A percentile compares a stretch with the other conserved stretches of the same genome.
Conservation (phyloP, 2,797 vertebrate species). For the Gadopsis marmoratus region DNA sequence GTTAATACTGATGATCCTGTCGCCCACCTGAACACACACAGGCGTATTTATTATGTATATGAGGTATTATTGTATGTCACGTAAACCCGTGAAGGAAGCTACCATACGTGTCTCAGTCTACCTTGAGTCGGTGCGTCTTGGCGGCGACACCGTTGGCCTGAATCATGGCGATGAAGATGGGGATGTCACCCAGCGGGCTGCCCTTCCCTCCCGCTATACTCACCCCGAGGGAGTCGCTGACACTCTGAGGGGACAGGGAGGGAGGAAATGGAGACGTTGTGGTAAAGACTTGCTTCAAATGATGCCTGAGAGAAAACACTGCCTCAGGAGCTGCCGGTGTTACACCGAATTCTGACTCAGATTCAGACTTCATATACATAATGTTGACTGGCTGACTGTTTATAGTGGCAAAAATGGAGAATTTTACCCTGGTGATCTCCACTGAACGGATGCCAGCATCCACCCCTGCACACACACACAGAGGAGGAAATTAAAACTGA, state of each 20-base stretch:
- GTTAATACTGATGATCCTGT: slow-evolving; percentile 96
- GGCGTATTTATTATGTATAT: not conserved
- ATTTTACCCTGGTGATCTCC: slow-evolving; percentile 89
- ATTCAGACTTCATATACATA: too few species aligned
- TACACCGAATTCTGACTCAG: too few species aligned
- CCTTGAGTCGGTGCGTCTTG: slow-evolving; percentile 91
- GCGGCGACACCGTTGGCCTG: slow-evolving; percentile 95
- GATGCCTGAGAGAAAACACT: not conserved
- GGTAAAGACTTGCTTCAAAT: slow-evolving; percentile 1
- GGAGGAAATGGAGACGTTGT: not conserved
- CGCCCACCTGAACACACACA: slow-evolving; percentile 89
- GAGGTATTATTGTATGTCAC: too few species aligned
- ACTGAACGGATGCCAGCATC: slow-evolving; percentile 88
- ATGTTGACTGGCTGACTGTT: too few species aligned
- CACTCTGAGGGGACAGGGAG: slow-evolving; percentile 82
- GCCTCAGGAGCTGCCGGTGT: too few species aligned
- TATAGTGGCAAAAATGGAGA: too few species aligned
- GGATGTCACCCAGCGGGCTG: slow-evolving; percentile 93
- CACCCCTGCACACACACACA: slow-evolving; percentile 65
- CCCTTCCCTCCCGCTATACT: slow-evolving; percentile 96
- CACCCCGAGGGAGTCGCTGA: slow-evolving; percentile 92
- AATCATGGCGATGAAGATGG: slow-evolving; percentile 98
- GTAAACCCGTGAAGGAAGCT: too few species aligned
- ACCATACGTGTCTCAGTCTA: too few species aligned
- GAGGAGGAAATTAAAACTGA: not conserved